Base-by-base conservation (phyloP, 23 tunicate species). In the Diplosoma virens region DNA sequence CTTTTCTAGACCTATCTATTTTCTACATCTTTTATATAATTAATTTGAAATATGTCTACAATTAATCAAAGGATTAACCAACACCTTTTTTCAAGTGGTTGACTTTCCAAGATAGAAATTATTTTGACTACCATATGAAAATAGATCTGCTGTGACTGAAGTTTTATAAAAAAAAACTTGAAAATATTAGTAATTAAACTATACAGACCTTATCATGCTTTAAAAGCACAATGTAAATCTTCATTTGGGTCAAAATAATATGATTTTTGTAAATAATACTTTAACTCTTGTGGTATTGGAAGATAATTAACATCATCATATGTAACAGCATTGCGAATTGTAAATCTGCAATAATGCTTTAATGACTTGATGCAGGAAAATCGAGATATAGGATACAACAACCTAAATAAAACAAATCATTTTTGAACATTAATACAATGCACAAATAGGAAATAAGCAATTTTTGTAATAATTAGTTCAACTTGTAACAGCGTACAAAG, bases 181-280 rank as follows among this genome's bases (percentile, higher is more conserved):
- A n/a, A n/a, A n/a, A n/a, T n/a, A n/a, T n/a, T n/a, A n/a, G n/a
- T n/a, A n/a, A n/a, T n/a, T n/a, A n/a, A n/a, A n/a, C n/a, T n/a
- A n/a, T n/a, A 41, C 50, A 7, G 9, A 41, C 50, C 50, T 41
- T 14, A 9, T 61, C 35, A 61, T 29, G 69, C 34, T 27, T n/a
- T 7, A 3, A 61, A 35, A 3, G 74, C 80, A 58, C 87, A 82
- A 18, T 73, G 47, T 2, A 86, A 76, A 71, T 92, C 92, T 64
- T 92, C 97, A 25, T 35, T 46, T 1, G 93, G 75, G 55, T 92
- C 97, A 48, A 86, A 92, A 59, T 92, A 92, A 0, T 80, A 82
- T 1, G 85, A 75, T 30, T 67, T 34, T 17, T 7, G 54, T 9
- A 92, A 32, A 48, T 92, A 92, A 1, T 76, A 33, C 36, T 77